Evolutionary conservation across 2,113 vertebrate species (phyloP), one percentile per base, ranked within the genome.

Genomic region (Ceyx margarethae): DNA sequence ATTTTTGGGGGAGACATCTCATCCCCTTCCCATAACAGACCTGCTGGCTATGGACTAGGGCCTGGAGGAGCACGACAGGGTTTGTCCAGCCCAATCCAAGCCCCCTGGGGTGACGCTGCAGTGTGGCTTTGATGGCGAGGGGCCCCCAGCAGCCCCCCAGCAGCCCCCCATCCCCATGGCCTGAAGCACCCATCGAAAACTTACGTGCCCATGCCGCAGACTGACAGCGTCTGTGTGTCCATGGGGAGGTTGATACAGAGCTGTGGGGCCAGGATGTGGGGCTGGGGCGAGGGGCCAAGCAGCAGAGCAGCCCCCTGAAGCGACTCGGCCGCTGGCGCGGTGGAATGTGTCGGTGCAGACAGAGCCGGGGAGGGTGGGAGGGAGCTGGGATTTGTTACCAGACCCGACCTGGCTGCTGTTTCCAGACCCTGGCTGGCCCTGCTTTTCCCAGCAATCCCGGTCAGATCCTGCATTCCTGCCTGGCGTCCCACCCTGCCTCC

Each of bases 381-480:
- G 26, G n/a, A 23, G 45, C 62, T 13, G 26, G 83, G 51, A 54
- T 84, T 83, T 23, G 3, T 84, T 87, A 43, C 84, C 51, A 54
- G 40, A 37, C 12, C 68, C 57, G 75, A 53, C 67, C 83, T 66
- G 22, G 78, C 67, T 56, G 43, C 91, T 75, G 64, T 93, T 93
- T 82, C 61, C 73, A 29, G 61, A 58, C 81, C 73, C 33, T 37
- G 51, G 16, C 79, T 74, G 68, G 50, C 74, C 73, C 22, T 7
- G 2, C 46, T 54, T 26, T 84, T 80, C 58, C 58, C 51, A 60
- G 82, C 79, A 42, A 14, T 75, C 62, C 68, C 35, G 25, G 45
- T 61, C 35, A 4, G 58, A 84, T 61, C 75, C 64, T 15, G 58
- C 88, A 93, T 93, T 93, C 88, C 80, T 80, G n/a, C 88, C 28